A percentile compares a stretch with the other conserved stretches of the same genome.
phyloP scores from a whole-genome alignment of 1,140 invertebrate species.

The Heliothis subflexa region DNA sequence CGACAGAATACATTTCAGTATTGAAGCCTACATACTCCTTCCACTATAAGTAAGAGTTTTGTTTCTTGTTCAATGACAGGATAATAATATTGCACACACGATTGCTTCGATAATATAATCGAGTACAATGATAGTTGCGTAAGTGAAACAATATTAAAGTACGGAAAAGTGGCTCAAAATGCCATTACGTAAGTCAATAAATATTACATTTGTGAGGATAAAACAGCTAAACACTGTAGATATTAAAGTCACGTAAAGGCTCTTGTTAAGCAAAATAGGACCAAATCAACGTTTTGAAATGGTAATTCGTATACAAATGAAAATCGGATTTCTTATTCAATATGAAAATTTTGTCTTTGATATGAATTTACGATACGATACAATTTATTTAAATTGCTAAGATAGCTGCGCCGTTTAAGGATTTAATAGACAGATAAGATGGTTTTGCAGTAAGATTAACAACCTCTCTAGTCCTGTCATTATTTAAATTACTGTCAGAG shows the following conservation, averaged over 20 bases:
- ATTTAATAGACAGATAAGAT: neutral
- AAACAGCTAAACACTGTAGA: neutral
- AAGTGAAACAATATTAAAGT: conserved; percentile 4
- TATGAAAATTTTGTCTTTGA: conserved; percentile 11
- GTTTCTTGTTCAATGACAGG: neutral
- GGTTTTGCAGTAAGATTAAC: too few relatives aligned
- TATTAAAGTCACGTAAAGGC: conserved; percentile 23
- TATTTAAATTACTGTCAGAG: neutral
- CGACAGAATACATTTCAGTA: neutral
- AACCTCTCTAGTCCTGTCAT: too few relatives aligned
- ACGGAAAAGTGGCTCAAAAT: neutral
- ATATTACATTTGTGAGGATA: neutral
- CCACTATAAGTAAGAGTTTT: neutral
- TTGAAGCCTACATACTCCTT: too few relatives aligned
- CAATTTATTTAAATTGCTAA: conserved; percentile 22
- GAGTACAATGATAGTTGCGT: neutral
- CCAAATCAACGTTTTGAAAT: conserved; percentile 35
- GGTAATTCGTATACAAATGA: conserved; percentile 27
- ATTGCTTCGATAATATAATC: too few relatives aligned
- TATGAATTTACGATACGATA: conserved; percentile 6
- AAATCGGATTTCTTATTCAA: conserved; percentile 23
- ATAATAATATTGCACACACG: conserved; percentile 11
- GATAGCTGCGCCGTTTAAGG: neutral
- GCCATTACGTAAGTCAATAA: neutral
- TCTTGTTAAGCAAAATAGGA: conserved; percentile 24